These are phyloP conservation scores for Bombus vancouverensis DNA, from an alignment of 1,140 invertebrate species.

Conservation along the genomic window DNA sequence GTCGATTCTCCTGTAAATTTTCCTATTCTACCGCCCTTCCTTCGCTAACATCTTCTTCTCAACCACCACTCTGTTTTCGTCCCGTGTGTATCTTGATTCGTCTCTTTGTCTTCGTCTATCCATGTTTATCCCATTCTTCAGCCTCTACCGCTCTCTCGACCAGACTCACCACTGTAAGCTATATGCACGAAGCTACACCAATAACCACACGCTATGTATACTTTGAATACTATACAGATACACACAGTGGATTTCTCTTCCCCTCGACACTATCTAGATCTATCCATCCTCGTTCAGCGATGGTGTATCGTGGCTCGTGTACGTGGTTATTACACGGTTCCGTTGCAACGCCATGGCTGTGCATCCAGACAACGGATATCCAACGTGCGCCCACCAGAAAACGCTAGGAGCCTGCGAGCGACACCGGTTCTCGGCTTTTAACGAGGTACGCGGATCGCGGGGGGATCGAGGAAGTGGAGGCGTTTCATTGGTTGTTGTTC, in stretches of 20 bases:
- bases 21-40: neutral
- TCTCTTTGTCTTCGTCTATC: constrained; percentile 17
- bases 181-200: neutral
- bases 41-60: neutral
- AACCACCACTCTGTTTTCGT: neutral
- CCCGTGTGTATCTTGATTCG: neutral
- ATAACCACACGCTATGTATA: neutral
- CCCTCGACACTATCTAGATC: neutral
- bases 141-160: too few species aligned
- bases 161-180: neutral
- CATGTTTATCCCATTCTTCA: constrained; percentile 38
- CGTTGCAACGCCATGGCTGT: constrained; percentile 40
- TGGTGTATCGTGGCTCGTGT: constrained; percentile 50
- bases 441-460: constrained; percentile 14
- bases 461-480: neutral
- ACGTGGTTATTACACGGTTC: constrained; percentile 67
- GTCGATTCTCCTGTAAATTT: constrained; percentile 11
- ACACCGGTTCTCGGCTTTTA: constrained; percentile 21
- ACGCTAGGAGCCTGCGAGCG: constrained; percentile 25
- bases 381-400: constrained; percentile 27
- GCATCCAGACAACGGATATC: constrained; percentile 50
- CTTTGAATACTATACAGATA: neutral
- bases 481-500: constrained; percentile 8
- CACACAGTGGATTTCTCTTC: neutral
- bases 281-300: constrained; percentile 9